Evolutionary conservation across 1,140 invertebrate genomes (phyloP).

Genomic region (Drosophila nikananu): DNA sequence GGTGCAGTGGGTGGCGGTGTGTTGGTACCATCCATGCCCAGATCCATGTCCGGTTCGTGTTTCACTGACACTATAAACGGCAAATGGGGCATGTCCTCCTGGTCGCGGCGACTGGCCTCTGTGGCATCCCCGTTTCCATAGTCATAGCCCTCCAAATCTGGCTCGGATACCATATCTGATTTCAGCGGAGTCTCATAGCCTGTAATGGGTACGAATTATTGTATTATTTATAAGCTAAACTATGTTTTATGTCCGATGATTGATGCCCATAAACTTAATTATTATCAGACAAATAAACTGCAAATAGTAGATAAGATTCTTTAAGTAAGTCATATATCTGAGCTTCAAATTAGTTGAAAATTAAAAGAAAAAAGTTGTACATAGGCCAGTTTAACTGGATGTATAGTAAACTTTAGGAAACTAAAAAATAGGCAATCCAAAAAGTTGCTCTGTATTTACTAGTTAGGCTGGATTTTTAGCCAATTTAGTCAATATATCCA

Average conservation of each 20-base stretch:
- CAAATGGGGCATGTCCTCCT: conserved; percentile 51
- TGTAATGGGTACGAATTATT: conserved; percentile 10
- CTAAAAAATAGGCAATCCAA: no score
- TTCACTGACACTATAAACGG: conserved; percentile 68
- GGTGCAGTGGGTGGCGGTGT: conserved; percentile 70
- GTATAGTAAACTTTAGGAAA: background rate
- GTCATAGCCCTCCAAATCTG: conserved; percentile 38
- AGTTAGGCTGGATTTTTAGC: no score
- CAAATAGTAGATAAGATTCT: no score
- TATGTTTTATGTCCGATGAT: no score
- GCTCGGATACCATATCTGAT: conserved; percentile 40
- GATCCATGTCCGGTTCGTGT: conserved; percentile 67
- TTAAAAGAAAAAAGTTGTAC: no score
- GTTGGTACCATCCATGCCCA: conserved; percentile 64
- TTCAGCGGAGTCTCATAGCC: conserved; percentile 65
- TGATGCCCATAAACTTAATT: background rate
- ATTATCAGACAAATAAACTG: background rate
- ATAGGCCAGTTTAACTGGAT: background rate
- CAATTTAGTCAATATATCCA: no score
- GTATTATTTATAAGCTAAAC: no score
- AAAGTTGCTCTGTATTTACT: no score
- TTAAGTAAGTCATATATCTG: no score
- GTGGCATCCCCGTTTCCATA: conserved; percentile 27
- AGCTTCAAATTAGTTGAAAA: no score
- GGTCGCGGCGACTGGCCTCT: conserved; percentile 2